A percentile compares a stretch with the other conserved stretches of the same genome.
These are phyloP conservation scores for Orthosia gracilis DNA, from an alignment of 2,888 invertebrate genomes.

Conservation along the genomic window DNA sequence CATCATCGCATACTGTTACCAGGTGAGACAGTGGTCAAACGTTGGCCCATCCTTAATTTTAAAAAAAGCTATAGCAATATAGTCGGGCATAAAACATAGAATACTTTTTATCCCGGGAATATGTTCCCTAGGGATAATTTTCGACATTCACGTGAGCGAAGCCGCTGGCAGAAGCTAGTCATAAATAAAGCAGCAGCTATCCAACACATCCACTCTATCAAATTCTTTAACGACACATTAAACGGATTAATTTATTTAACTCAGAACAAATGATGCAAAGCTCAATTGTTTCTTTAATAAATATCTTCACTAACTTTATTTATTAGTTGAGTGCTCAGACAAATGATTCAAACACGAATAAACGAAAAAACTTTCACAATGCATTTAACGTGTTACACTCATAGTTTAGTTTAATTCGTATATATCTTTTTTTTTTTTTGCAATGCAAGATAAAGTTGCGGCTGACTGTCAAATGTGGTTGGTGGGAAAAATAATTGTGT, in stretches of 20 bases:
- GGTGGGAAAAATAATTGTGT: background rate
- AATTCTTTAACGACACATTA: background rate
- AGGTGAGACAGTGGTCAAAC: too few species aligned
- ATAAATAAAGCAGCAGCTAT: too few species aligned
- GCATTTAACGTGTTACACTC: slow-evolving; percentile 43
- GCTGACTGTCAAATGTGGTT: background rate
- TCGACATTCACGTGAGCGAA: too few species aligned
- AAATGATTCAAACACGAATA: slow-evolving; percentile 38
- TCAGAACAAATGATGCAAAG: slow-evolving; percentile 29
- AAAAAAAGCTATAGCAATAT: too few species aligned
- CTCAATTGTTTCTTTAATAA: slow-evolving; percentile 47
- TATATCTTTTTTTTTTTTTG: slow-evolving; percentile 17
- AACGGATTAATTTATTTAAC: slow-evolving; percentile 18
- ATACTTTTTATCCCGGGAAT: too few species aligned
- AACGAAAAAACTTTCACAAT: slow-evolving; percentile 60
- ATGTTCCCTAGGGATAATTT: too few species aligned
- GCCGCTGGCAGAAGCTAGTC: too few species aligned
- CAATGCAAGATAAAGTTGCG: background rate
- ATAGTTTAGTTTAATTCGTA: slow-evolving; percentile 30
- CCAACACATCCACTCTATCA: background rate
- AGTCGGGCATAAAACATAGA: too few species aligned
- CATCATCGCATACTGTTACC: too few species aligned
- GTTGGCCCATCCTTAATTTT: too few species aligned
- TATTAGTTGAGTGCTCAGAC: slow-evolving; percentile 49
- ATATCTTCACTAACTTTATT: slow-evolving; percentile 54